These are phyloP conservation scores for Choristoneura rosaceana DNA, from an alignment of 2,888 invertebrate genomes.

Conservation along the genomic window DNA sequence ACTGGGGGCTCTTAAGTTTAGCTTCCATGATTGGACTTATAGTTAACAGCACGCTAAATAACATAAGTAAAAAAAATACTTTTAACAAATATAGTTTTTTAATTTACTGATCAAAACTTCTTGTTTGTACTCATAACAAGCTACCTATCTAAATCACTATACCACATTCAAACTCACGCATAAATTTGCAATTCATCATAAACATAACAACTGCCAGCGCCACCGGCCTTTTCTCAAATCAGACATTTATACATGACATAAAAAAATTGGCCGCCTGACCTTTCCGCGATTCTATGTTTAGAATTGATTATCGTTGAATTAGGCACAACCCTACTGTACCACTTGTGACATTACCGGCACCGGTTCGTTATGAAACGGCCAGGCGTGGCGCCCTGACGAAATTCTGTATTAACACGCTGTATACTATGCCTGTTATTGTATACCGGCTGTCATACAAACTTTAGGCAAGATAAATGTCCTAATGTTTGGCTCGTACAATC, in stretches of 20 bases:
- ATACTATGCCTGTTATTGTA: background rate
- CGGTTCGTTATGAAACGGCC: conserved; percentile 44
- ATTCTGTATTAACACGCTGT: conserved; percentile 25
- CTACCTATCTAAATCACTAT: background rate
- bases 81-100: background rate
- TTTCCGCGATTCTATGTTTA: background rate
- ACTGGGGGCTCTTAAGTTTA: too few species aligned
- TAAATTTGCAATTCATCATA: background rate
- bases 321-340: conserved; percentile 20
- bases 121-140: background rate
- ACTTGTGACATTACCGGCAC: conserved; percentile 34
- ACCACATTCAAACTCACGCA: background rate
- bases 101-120: background rate
- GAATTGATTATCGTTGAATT: conserved; percentile 13
- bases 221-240: background rate
- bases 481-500: too few species aligned
- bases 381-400: conserved; percentile 42
- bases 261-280: background rate
- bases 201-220: background rate
- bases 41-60: too few species aligned
- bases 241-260: background rate
- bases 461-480: too few species aligned
- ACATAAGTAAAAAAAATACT: too few species aligned
- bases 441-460: background rate
- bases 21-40: too few species aligned